Evolutionary conservation across 2,888 invertebrate genomes (phyloP).

Genomic region (Tenthredo livida): DNA sequence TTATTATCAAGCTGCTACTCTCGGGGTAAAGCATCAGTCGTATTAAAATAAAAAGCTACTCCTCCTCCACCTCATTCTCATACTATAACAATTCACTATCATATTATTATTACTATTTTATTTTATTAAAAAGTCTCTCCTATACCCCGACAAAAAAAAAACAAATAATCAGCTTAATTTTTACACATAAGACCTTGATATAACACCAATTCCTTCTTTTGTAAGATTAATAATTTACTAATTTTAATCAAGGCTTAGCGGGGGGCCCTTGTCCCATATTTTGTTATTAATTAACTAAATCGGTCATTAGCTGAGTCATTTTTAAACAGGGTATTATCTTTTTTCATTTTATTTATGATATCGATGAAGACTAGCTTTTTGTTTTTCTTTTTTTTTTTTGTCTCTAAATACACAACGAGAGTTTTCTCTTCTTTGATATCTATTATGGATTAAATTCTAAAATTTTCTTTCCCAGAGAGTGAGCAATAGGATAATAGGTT

Average conservation of each 20-base stretch:
- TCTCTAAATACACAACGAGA: background rate
- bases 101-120: background rate
- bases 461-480: conserved; percentile 36
- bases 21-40: conserved; percentile 53
- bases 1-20: conserved; percentile 58
- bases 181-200: background rate
- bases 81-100: background rate
- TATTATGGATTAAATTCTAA: background rate
- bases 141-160: background rate
- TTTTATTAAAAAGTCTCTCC: background rate
- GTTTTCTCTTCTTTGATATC: background rate
- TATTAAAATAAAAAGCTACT: conserved; percentile 20
- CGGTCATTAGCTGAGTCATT: background rate
- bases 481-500: conserved; percentile 37
- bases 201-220: background rate
- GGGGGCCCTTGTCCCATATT: background rate
- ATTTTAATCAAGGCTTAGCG: conserved; percentile 23
- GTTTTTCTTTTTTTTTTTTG: background rate
- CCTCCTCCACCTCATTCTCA: background rate
- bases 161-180: background rate
- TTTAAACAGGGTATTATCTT: background rate
- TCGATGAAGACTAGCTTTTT: background rate
- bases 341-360: background rate
- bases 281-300: background rate
- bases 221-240: conserved; percentile 21